A percentile compares a stretch with the other conserved stretches of the same genome.
These are phyloP conservation scores for Oceanites oceanicus DNA, from an alignment of 2,113 vertebrate genomes.

Conservation along the genomic window DNA sequence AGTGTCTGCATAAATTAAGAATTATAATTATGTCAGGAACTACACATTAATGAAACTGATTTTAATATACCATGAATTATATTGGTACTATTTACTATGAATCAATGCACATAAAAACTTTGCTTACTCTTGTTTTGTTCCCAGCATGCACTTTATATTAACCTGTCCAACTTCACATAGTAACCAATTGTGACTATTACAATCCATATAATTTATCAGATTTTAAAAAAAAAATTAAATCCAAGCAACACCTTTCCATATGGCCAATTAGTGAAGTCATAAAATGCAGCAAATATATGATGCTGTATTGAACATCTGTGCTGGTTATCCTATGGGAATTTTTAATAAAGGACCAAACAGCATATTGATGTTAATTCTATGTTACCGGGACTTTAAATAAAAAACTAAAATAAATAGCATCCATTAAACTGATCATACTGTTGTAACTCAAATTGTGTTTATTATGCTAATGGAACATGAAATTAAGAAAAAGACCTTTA, in stretches of 20 bases:
- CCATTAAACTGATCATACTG: conserved; percentile 98
- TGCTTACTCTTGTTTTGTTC: conserved; percentile 56
- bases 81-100: conserved; percentile 16
- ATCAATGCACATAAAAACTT: conserved; percentile 48
- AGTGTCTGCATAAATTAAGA: conserved; percentile 54
- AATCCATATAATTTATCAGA: conserved; percentile 73
- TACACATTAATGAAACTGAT: conserved; percentile 46
- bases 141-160: conserved; percentile 49
- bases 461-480: conserved; percentile 99
- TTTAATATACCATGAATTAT: conserved; percentile 28
- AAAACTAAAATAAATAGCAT: conserved; percentile 99
- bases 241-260: conserved; percentile 85
- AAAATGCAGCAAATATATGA: conserved; percentile 81
- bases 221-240: conserved; percentile 67
- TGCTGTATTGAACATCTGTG: conserved; percentile 86
- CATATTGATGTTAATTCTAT: conserved; percentile 90
- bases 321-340: conserved; percentile 86
- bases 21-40: conserved; percentile 56
- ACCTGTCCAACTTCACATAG: conserved; percentile 57
- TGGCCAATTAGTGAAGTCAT: conserved; percentile 80
- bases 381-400: conserved; percentile 98
- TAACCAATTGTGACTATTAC: conserved; percentile 71
- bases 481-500: conserved; percentile 99
- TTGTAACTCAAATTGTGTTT: conserved; percentile 99
- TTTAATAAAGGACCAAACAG: conserved; percentile 89